Conservation (phyloP, 2,888 invertebrate genomes). For the Agrotis puta region DNA sequence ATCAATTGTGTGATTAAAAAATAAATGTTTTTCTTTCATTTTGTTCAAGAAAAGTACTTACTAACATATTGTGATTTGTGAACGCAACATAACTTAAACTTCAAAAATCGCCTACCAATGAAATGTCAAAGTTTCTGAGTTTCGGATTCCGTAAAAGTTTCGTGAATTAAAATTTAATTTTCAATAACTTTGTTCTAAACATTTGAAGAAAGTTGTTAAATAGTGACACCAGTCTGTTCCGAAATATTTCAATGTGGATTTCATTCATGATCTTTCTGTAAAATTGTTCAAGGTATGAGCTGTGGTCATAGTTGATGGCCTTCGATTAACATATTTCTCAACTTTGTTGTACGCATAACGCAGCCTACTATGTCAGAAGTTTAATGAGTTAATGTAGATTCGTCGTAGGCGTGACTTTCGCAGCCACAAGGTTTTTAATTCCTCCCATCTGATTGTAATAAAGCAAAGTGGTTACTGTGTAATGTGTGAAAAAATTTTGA, state of each 20-base stretch:
- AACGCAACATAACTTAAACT: constrained; percentile 47
- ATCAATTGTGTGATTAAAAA: too few species aligned
- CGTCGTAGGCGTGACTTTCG: constrained; percentile 81
- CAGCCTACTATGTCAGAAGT: constrained; percentile 79
- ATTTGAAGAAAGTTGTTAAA: neutral
- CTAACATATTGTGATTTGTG: constrained; percentile 1
- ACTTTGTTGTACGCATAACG: constrained; percentile 72
- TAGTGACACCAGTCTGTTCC: neutral
- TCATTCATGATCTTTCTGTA: constrained; percentile 56
- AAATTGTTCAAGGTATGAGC: constrained; percentile 71
- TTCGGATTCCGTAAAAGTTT: constrained; percentile 51
- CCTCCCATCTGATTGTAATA: constrained; percentile 52
- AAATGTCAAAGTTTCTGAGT: constrained; percentile 30
- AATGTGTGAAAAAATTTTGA: constrained; percentile 34
- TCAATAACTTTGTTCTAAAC: neutral
- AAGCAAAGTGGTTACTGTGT: constrained; percentile 33
- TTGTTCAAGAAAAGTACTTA: too few species aligned
- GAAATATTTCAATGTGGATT: constrained; percentile 33
- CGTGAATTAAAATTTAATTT: constrained; percentile 7
- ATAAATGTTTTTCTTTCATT: too few species aligned
- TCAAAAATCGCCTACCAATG: constrained; percentile 15
- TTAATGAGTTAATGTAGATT: constrained; percentile 73
- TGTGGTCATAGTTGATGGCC: constrained; percentile 82
- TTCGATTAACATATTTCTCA: constrained; percentile 87
- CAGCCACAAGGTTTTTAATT: constrained; percentile 74